Conservation (phyloP, 2,888 invertebrate species). For the Leptinotarsa haldemani region DNA sequence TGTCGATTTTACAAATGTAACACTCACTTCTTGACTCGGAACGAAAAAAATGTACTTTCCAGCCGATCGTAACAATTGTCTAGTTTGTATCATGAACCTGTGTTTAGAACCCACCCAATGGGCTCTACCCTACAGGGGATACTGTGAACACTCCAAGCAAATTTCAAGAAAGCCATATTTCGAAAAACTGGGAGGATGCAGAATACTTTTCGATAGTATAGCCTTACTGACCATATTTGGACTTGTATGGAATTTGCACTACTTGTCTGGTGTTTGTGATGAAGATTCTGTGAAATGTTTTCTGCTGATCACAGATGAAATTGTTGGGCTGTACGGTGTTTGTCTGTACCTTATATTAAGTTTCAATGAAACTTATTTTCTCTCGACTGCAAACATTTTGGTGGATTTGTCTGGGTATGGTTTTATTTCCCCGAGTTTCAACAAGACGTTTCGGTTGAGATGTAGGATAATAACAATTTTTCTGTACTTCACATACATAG, state of each 20-base stretch:
- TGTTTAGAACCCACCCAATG: neutral
- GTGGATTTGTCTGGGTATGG: neutral
- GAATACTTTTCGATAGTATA: neutral
- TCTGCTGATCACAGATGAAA: neutral
- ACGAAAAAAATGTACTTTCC: neutral
- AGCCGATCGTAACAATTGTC: neutral
- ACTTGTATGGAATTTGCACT: neutral
- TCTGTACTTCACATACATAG: neutral
- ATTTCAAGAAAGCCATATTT: neutral
- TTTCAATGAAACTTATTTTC: neutral
- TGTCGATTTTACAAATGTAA: neutral
- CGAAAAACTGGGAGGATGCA: neutral
- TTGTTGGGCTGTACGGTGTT: neutral
- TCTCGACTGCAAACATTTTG: neutral
- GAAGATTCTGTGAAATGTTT: conserved; percentile 1
- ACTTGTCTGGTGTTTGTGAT: neutral
- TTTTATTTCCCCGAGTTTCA: neutral
- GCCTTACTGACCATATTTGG: neutral
- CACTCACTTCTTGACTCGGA: neutral
- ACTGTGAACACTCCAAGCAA: neutral
- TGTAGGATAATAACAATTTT: neutral
- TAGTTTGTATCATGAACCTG: neutral
- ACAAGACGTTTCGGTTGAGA: neutral
- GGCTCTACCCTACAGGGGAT: neutral
- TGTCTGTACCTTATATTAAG: neutral